Base-by-base conservation (phyloP, 2,113 vertebrate genomes). In the Micronycteris hirsuta region DNA sequence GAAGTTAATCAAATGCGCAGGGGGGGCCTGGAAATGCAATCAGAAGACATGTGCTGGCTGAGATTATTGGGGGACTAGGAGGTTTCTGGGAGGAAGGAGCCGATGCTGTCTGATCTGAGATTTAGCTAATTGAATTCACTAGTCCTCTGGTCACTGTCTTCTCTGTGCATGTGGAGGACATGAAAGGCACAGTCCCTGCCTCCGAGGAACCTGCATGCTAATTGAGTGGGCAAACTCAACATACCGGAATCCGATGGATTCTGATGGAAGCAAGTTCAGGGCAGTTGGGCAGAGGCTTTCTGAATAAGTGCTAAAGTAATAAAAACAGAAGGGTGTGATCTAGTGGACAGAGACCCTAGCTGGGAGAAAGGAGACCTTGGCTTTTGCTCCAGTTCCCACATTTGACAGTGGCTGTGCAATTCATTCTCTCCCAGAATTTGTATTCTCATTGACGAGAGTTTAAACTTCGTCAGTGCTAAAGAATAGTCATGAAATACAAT, bases 71-170 rank as follows among this genome's bases (percentile, higher is more conserved):
- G 43, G 61, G 49, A 26, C 94, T 31, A 11, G 49, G 31, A 86
- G 68, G 45, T 22, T 58, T 36, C 89, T 38, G 41, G 65, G 87
- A 43, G 65, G 63, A 54, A 77, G 47, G 52, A 49, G 41, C 67
- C 4, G 24, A 24, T 17, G 49, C 88, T 22, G 43, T 76, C 45
- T 95, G 92, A 85, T 77, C 54, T 93, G 93, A 96, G 67, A 85
- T 89, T 65, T 78, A 78, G 87, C 71, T 96, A 63, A 96, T 97
- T 90, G 58, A 70, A 84, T n/a, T 28, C 17, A 12, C 16, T 52
- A 7, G 5, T 74, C 76, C 65, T 94, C 84, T 31, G 17, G 47
- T 86, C 67, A 14, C 38, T 43, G 76, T 43, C 73, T 74, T 77
- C 49, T 68, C n/a, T 0, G 2, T 28, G 24, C 28, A 14, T 7